Percentiles rank a stretch among this genome's conserved stretches.
Conservation (phyloP, 1,140 invertebrate species). For the Drosophila athabasca region DNA sequence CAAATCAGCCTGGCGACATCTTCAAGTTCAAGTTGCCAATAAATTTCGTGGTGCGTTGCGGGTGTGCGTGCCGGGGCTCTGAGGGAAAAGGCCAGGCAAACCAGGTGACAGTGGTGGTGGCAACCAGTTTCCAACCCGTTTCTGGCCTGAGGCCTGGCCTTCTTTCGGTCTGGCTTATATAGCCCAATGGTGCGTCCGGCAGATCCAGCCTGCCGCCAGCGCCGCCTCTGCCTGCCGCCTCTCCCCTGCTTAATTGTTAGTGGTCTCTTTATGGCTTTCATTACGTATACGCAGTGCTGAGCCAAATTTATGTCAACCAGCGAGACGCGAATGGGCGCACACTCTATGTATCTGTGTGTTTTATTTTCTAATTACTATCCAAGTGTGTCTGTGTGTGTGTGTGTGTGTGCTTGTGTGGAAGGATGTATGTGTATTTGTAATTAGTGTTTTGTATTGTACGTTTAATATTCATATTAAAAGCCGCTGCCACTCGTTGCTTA, state of each 20-base stretch:
- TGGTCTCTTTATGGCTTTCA: constrained; percentile 38
- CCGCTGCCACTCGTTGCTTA: constrained; percentile 46
- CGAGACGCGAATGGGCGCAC: constrained; percentile 17
- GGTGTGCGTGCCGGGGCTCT: constrained; percentile 33
- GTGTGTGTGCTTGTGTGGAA: constrained; percentile 10
- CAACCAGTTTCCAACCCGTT: constrained; percentile 63
- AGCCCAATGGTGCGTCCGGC: neutral
- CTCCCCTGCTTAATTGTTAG: constrained; percentile 39
- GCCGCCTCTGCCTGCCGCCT: constrained; percentile 5
- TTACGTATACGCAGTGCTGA: constrained; percentile 64
- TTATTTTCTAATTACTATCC: constrained; percentile 75
- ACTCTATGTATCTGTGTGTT: constrained; percentile 17
- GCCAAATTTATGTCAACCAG: constrained; percentile 59
- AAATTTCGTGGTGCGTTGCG: constrained; percentile 54
- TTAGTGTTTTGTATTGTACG: constrained; percentile 67
- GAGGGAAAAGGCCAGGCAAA: constrained; percentile 53
- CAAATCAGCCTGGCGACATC: constrained; percentile 62
- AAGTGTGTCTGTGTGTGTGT: constrained; percentile 1
- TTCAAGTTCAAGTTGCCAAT: constrained; percentile 75
- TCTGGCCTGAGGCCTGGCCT: constrained; percentile 35
- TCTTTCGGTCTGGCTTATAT: constrained; percentile 10
- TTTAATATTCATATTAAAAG: constrained; percentile 70
- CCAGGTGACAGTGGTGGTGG: constrained; percentile 56
- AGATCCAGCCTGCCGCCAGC: constrained; percentile 21
- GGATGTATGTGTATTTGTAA: constrained; percentile 56